A percentile compares a stretch with the other conserved stretches of the same genome.
phyloP scores from a whole-genome alignment of 2,888 invertebrate genomes.

The Erpobdella octoculata region DNA sequence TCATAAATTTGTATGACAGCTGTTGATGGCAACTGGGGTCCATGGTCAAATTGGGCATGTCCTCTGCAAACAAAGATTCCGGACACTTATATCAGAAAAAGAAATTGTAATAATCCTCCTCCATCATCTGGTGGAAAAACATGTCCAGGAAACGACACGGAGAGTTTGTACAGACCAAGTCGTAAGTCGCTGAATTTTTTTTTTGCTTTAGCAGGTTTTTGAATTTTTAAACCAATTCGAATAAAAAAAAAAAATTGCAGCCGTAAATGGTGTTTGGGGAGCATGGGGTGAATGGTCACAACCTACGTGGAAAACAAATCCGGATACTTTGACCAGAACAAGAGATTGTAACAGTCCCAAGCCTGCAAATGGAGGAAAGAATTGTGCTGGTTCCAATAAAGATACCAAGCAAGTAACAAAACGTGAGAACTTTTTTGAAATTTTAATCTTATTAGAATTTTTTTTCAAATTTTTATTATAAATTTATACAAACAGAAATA shows the following conservation, averaged over 20 bases:
- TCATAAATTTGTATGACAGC: not conserved
- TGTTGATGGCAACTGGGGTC: constrained; percentile 18
- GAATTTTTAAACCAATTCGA: too few species aligned
- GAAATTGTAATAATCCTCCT: constrained; percentile 16
- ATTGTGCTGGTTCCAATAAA: constrained; percentile 7
- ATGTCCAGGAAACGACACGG: constrained; percentile 17
- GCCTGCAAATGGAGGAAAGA: constrained; percentile 17
- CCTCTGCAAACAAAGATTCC: constrained; percentile 2
- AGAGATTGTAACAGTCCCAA: constrained; percentile 8
- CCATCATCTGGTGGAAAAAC: constrained; percentile 9
- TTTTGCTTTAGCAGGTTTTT: too few species aligned
- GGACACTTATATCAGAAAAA: not conserved
- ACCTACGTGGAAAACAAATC: constrained; percentile 12
- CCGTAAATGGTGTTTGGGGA: constrained; percentile 16
- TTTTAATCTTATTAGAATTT: not conserved
- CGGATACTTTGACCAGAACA: not conserved
- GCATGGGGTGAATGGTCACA: constrained; percentile 18
- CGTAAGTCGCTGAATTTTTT: too few species aligned
- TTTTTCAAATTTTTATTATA: not conserved
- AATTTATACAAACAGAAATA: too few species aligned
- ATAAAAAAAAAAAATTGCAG: not conserved
- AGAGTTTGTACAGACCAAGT: not conserved
- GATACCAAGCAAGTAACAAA: constrained; percentile 19
- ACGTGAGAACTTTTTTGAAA: not conserved
- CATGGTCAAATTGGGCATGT: constrained; percentile 19